Evolutionary conservation across 2,888 invertebrate genomes (phyloP).

Genomic region (Tinea semifulvella): DNA sequence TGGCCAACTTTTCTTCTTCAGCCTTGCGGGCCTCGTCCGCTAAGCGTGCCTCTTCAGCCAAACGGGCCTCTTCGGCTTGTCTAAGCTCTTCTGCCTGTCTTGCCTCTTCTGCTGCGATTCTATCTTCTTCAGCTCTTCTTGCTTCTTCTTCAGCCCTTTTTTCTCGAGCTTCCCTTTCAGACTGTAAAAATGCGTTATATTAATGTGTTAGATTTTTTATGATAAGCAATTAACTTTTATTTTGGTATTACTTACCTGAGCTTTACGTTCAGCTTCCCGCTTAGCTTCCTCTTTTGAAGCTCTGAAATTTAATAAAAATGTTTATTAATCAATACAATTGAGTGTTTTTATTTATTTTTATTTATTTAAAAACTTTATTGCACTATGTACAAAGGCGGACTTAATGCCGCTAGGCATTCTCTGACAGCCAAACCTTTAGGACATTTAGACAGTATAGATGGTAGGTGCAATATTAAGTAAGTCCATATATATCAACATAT

Average conservation of each 20-base stretch:
- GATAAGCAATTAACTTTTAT: neutral
- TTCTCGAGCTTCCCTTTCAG: slow-evolving; percentile 50
- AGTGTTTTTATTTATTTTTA: neutral
- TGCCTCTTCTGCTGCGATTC: slow-evolving; percentile 44
- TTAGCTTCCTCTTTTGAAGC: slow-evolving; percentile 62
- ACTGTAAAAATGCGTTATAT: slow-evolving; percentile 24
- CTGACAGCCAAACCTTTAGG: no score
- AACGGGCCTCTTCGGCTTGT: slow-evolving; percentile 54
- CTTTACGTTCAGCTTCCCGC: slow-evolving; percentile 57
- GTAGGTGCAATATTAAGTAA: no score
- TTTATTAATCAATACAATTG: neutral
- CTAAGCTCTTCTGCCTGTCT: slow-evolving; percentile 58
- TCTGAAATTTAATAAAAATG: slow-evolving; percentile 32
- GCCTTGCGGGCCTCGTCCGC: slow-evolving; percentile 30
- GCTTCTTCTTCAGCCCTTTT: slow-evolving; percentile 64
- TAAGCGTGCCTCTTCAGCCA: slow-evolving; percentile 59
- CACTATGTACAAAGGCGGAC: no score
- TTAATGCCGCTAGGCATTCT: no score
- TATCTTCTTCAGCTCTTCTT: slow-evolving; percentile 58
- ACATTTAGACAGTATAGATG: no score
- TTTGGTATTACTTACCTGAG: slow-evolving; percentile 36
- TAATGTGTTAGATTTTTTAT: slow-evolving; percentile 7
- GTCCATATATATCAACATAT: no score
- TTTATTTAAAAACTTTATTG: no score
- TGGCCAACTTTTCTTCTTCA: slow-evolving; percentile 47